Evolutionary conservation across 2,888 invertebrate genomes (phyloP).

Genomic region (Callyntrura sp.): DNA sequence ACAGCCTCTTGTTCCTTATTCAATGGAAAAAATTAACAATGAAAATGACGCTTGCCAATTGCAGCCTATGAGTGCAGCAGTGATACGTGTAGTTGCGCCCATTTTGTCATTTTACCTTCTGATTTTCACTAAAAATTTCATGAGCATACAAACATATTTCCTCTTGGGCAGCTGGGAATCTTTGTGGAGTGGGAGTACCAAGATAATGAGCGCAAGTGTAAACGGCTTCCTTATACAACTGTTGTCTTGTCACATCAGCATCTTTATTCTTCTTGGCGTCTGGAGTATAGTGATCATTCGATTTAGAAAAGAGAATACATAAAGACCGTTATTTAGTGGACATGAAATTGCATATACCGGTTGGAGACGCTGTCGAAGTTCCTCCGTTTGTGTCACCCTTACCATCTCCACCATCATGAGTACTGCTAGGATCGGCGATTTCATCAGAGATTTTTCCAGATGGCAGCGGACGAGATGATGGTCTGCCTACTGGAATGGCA

Average conservation of each 20-base stretch:
- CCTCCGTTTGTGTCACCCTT: too few species aligned
- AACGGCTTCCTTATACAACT: constrained; percentile 81
- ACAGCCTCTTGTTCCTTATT: constrained; percentile 76
- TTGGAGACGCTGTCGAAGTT: too few species aligned
- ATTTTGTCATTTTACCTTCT: constrained; percentile 55
- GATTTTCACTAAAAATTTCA: constrained; percentile 77
- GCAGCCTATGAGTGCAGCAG: too few species aligned
- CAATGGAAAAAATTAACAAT: too few species aligned
- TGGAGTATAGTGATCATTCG: too few species aligned
- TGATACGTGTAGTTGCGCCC: too few species aligned
- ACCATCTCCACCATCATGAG: neutral
- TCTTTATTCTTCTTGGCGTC: constrained; percentile 14
- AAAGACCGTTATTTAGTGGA: too few species aligned
- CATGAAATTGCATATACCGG: too few species aligned
- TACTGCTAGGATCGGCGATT: too few species aligned
- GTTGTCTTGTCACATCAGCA: constrained; percentile 31
- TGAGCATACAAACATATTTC: constrained; percentile 81
- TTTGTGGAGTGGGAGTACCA: constrained; percentile 72
- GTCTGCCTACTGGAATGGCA: constrained; percentile 38
- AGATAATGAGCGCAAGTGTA: constrained; percentile 82
- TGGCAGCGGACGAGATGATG: constrained; percentile 22
- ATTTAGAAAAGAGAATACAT: too few species aligned
- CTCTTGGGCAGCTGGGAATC: constrained; percentile 80
- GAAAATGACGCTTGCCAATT: neutral
- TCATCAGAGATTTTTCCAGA: neutral